Conservation (phyloP, 2,888 invertebrate species). For the Alsophila aescularia region DNA sequence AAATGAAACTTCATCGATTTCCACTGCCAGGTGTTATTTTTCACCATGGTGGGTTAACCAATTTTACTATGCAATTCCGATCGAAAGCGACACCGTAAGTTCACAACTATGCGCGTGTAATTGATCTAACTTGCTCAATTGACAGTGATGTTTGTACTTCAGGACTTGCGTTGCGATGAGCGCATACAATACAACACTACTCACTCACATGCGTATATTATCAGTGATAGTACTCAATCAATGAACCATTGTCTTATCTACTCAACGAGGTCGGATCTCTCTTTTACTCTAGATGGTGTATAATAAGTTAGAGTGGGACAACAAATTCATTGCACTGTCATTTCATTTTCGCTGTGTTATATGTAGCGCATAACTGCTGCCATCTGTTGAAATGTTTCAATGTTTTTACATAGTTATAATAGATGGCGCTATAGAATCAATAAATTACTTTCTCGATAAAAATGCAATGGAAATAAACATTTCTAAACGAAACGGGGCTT, state of each 20-base stretch:
- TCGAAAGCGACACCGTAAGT: conserved; percentile 20
- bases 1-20: conserved; percentile 43
- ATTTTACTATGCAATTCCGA: conserved; percentile 28
- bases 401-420: conserved; percentile 22
- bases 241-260: conserved; percentile 20
- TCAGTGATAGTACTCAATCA: conserved; percentile 23
- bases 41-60: conserved; percentile 25
- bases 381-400: conserved; percentile 39
- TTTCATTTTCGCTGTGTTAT: conserved; percentile 37
- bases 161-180: conserved; percentile 21
- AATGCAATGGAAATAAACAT: too few species aligned
- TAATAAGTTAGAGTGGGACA: conserved; percentile 3
- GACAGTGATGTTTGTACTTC: conserved; percentile 39
- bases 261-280: conserved; percentile 49
- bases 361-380: conserved; percentile 25
- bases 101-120: conserved; percentile 16
- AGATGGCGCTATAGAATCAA: conserved; percentile 57
- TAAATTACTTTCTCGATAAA: conserved; percentile 18
- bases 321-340: conserved; percentile 39
- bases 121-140: conserved; percentile 41
- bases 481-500: too few species aligned
- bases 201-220: conserved; percentile 13
- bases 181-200: too few species aligned
- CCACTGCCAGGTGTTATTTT: conserved; percentile 37
- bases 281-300: conserved; percentile 48